Percentiles rank a stretch among this genome's conserved stretches.
These are phyloP conservation scores for Albula goreensis DNA, from an alignment of 2,113 vertebrate species.

Conservation along the genomic window DNA sequence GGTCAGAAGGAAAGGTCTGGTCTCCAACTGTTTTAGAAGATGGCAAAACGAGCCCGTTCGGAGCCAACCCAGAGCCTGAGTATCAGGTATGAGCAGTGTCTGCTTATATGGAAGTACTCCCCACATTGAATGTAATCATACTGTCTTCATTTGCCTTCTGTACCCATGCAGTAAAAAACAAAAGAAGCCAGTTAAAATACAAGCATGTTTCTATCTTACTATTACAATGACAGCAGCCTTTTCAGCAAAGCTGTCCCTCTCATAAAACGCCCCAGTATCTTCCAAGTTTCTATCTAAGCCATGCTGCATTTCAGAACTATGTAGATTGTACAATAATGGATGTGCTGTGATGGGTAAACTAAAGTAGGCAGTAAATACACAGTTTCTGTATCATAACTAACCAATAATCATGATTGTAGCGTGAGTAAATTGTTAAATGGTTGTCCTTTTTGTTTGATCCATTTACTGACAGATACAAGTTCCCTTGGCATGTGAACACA, in stretches of 20 bases:
- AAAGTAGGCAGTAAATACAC: background rate
- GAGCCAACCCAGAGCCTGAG: constrained; percentile 74
- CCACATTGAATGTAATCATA: constrained; percentile 41
- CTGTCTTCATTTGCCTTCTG: background rate
- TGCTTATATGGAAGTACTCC: constrained; percentile 48
- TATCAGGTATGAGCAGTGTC: constrained; percentile 73
- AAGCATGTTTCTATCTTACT: background rate
- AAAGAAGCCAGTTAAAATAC: background rate
- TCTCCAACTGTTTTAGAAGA: constrained; percentile 77
- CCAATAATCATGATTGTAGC: background rate
- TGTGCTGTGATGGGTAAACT: background rate
- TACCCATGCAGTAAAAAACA: background rate
- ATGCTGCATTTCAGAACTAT: background rate
- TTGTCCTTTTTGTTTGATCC: too few relatives aligned
- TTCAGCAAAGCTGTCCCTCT: background rate
- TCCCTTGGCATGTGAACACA: too few relatives aligned
- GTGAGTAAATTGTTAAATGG: too few relatives aligned
- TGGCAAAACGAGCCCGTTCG: constrained; percentile 81
- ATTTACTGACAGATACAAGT: too few relatives aligned
- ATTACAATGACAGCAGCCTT: background rate
- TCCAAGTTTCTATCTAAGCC: background rate
- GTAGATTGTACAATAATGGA: background rate
- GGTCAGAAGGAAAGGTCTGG: constrained; percentile 81
- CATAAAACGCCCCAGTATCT: background rate
- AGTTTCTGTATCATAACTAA: background rate